Conservation (phyloP, 1,140 invertebrate species). For the Arion vulgaris region DNA sequence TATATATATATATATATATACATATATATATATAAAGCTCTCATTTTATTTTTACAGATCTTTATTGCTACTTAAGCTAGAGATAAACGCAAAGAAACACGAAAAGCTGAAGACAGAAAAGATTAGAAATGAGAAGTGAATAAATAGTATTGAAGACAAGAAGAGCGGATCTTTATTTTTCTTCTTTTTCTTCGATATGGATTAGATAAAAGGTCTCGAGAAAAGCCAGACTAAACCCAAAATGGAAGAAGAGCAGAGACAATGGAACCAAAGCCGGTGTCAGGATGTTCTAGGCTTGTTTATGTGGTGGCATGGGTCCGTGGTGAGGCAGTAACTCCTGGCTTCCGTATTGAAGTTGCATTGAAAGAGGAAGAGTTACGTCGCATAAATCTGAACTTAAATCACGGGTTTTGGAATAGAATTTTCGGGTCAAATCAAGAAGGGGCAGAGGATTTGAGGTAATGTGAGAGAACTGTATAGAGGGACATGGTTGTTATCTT, state of each 20-base stretch:
- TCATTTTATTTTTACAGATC: no score
- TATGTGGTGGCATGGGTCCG: conserved; percentile 13
- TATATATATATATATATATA: no score
- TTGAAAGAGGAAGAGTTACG: conserved; percentile 29
- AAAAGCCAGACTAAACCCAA: not conserved
- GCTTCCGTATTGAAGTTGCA: conserved; percentile 19
- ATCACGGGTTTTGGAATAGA: conserved; percentile 1
- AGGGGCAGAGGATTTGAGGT: not conserved
- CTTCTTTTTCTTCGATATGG: no score
- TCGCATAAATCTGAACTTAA: conserved; percentile 11
- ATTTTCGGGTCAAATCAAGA: conserved; percentile 6
- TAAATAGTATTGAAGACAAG: no score
- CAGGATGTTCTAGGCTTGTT: conserved; percentile 14
- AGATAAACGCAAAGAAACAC: no score
- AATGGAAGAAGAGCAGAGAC: not conserved
- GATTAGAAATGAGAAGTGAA: no score
- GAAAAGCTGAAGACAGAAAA: no score
- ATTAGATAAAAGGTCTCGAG: no score
- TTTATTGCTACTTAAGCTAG: no score
- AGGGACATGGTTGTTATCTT: not conserved
- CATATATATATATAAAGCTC: no score
- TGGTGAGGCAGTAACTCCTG: conserved; percentile 22
- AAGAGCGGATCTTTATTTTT: no score
- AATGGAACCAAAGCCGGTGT: not conserved
- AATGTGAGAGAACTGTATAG: not conserved